phyloP scores from a whole-genome alignment of 2,888 invertebrate genomes.

The Macrophya annulata region DNA sequence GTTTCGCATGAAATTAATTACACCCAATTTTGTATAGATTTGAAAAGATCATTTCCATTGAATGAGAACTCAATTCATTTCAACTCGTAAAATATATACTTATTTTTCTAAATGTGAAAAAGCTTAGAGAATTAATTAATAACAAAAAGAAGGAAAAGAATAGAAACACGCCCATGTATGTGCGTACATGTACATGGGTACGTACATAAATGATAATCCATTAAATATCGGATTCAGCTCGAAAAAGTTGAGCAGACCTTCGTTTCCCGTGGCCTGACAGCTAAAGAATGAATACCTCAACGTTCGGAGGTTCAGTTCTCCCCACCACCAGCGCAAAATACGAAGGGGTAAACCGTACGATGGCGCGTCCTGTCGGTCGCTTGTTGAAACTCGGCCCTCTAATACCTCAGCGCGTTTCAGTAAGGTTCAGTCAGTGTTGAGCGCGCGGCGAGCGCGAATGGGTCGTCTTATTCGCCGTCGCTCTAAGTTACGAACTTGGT shows the following conservation, averaged over 20 bases:
- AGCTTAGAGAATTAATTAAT: background rate
- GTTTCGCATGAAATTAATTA: background rate
- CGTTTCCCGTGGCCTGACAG: slow-evolving; percentile 46
- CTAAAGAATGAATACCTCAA: slow-evolving; percentile 51
- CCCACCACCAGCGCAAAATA: slow-evolving; percentile 42
- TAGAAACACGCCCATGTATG: background rate
- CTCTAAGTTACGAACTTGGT: slow-evolving; percentile 54
- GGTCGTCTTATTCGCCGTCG: slow-evolving; percentile 55
- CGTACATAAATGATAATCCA: slow-evolving; percentile 43
- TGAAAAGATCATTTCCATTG: background rate
- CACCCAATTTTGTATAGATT: background rate
- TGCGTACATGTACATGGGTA: background rate
- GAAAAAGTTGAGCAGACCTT: slow-evolving; percentile 43
- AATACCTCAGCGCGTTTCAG: slow-evolving; percentile 54
- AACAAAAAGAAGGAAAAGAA: background rate
- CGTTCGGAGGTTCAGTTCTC: slow-evolving; percentile 39
- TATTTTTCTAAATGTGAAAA: background rate
- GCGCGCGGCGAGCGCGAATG: slow-evolving; percentile 58
- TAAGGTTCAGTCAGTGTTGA: slow-evolving; percentile 56
- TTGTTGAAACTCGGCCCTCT: slow-evolving; percentile 35
- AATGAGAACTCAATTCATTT: background rate
- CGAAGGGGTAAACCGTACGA: slow-evolving; percentile 30
- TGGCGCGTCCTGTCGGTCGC: slow-evolving; percentile 48
- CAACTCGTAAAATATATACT: background rate
- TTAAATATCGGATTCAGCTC: slow-evolving; percentile 24